Conservation (phyloP, 2,888 invertebrate genomes). For the Amiota minor region DNA sequence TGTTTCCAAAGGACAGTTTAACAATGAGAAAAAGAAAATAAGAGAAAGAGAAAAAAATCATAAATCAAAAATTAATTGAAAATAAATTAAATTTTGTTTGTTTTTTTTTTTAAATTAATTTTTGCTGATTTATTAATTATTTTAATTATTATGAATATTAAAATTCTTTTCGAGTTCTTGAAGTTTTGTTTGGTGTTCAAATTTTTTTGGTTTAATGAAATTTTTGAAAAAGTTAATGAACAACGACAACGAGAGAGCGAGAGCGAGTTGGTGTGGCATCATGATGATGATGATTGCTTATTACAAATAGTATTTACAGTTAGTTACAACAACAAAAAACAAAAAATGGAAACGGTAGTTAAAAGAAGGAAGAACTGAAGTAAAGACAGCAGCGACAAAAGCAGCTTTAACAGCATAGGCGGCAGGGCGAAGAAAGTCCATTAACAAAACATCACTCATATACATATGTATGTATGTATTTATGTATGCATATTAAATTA, state of each 20-base stretch:
- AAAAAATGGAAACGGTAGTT: neutral
- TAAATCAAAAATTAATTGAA: conserved; percentile 6
- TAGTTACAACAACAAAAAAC: neutral
- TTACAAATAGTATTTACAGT: conserved; percentile 7
- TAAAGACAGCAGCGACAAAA: no score
- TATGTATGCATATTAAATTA: neutral
- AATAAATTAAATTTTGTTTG: neutral
- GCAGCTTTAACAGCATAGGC: no score
- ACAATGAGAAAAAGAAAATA: neutral
- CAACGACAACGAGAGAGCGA: neutral
- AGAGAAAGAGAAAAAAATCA: conserved; percentile 4
- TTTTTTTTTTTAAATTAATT: neutral
- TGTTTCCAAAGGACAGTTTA: neutral
- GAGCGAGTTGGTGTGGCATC: neutral
- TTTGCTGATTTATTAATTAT: neutral
- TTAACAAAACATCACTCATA: no score
- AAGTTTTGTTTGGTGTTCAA: neutral
- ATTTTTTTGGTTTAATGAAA: conserved; percentile 8
- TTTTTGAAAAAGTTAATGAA: neutral
- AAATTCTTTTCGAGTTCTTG: neutral
- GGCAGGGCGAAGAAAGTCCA: no score
- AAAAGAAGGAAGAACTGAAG: neutral
- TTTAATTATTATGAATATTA: neutral
- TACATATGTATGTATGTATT: conserved; percentile 11
- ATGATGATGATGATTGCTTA: no score